Base-by-base conservation (phyloP, 2,888 invertebrate species). In the Pheosia tremula region DNA sequence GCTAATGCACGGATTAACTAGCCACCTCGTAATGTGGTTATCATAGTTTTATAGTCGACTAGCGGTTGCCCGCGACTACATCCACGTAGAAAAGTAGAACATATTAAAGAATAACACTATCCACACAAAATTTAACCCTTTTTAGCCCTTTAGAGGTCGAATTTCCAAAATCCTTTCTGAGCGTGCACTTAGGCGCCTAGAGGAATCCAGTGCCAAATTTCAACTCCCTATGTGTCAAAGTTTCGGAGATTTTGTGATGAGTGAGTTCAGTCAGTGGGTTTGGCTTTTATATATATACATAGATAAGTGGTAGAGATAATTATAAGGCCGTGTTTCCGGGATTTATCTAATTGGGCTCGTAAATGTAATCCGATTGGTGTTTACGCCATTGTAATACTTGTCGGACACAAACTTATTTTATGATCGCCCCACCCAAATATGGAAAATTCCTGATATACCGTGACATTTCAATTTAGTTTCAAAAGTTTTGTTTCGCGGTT, bases 11-110 rank as follows among this genome's bases (percentile, higher is more conserved):
- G 55, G 55, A 66, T 74, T 75, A 75, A 62, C 62, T 62, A 60
- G 67, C 61, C 60, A 68, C 64, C 59, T 56, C 64, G 68, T 64
- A 64, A 64, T 58, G 64, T 61, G 62, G 68, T 75, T 61, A 63
- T 66, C 66, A 70, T 74, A 75, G 70, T 72, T 74, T 73, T 75
- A 74, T 58, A 60, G 55, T 58, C 73, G 58, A 75, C 73, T 73
- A 70, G 67, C 69, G 61, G 56, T 59, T 55, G 57, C 24, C 24
- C 24, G 24, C 24, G 24, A 24, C 24, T 24, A 24, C 24, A 2
- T 24, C 24, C 24, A 24, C 24, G n/a, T n/a, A n/a, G n/a, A n/a
- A n/a, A n/a, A n/a, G n/a, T n/a, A n/a, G n/a, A n/a, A n/a, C n/a
- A n/a, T n/a, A n/a, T n/a, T n/a, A n/a, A n/a, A 24, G 24, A 24